Base-by-base conservation (phyloP, 2,113 vertebrate species). In the Coptodon bakossiorum region DNA sequence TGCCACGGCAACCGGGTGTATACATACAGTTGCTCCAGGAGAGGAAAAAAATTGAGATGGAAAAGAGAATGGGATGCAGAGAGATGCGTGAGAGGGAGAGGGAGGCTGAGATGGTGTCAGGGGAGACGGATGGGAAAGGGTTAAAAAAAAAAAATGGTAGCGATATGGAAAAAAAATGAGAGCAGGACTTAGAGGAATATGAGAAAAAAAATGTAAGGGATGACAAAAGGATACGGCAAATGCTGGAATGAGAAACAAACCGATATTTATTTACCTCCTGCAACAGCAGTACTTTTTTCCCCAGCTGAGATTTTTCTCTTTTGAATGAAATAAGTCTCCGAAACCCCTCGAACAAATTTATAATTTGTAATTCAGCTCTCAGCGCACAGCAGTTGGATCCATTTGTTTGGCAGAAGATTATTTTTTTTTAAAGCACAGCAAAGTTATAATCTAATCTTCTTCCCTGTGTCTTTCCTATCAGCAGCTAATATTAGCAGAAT, bases 11-110 rank as follows among this genome's bases (percentile, higher is more conserved):
- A 96, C 94, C 68, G 87, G 84, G 80, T 92, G 92, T 95, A 95
- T 76, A 95, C 93, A 94, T 91, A 89, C 88, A 92, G 82, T 90
- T 93, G 93, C 91, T 92, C 88, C 86, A 31, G 91, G 91, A 95
- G 90, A 88, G 63, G 73, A 34, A 68, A 68, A 66, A 38, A 63
- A 82, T 76, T 16, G 71, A 90, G 80, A 89, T 71, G 80, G 79
- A 86, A 61, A 84, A 52, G 71, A 91, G 66, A 82, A 91, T 76
- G 50, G 84, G 91, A 91, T 89, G 68, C 34, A 66, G 45, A 50
- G 50, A 80, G 81, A 85, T 53, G 45, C 10, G 2, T 78, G 87
- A 89, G 63, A 82, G 66, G 8, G 14, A 38, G 61, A 36, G 71
- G 80, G 82, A 52, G 79, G 68, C 22, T 87, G 85, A 80, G 43